phyloP scores from a whole-genome alignment of 1,140 invertebrate genomes.

The Procambarus clarkii region DNA sequence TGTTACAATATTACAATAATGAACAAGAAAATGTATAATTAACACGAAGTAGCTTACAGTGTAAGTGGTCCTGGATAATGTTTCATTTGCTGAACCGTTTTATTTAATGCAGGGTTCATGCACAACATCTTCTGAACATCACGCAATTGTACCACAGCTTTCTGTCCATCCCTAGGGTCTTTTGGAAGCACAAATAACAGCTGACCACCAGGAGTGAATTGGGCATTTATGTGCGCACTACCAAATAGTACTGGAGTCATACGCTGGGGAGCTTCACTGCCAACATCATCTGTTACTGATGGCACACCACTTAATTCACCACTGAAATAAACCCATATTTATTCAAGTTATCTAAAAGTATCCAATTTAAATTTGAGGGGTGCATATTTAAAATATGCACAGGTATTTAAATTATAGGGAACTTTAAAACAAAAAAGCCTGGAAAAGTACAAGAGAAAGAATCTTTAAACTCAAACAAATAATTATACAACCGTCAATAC shows the following conservation, averaged over 20 bases:
- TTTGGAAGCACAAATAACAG: conserved; percentile 84
- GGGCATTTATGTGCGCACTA: conserved; percentile 83
- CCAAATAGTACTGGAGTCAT: conserved; percentile 88
- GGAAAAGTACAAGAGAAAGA: too few species aligned
- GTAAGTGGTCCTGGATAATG: conserved; percentile 86
- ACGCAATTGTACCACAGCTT: conserved; percentile 84
- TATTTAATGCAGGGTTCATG: conserved; percentile 77
- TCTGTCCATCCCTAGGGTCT: conserved; percentile 85
- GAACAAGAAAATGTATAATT: neutral
- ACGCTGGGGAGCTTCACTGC: conserved; percentile 80
- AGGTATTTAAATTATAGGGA: too few species aligned
- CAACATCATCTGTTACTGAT: conserved; percentile 78
- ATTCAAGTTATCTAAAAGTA: conserved; percentile 52
- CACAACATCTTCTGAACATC: conserved; percentile 80
- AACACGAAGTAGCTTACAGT: conserved; percentile 78
- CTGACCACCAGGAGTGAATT: conserved; percentile 82
- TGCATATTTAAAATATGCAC: too few species aligned
- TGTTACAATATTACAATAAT: too few species aligned
- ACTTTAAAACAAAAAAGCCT: too few species aligned
- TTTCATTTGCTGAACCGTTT: conserved; percentile 81
- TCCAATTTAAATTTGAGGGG: too few species aligned
- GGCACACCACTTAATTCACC: conserved; percentile 72
- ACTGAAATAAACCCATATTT: conserved; percentile 76
- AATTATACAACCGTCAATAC: too few species aligned
- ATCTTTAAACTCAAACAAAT: too few species aligned